Conservation (phyloP, 2,888 invertebrate genomes). For the Synergus itoensis region DNA sequence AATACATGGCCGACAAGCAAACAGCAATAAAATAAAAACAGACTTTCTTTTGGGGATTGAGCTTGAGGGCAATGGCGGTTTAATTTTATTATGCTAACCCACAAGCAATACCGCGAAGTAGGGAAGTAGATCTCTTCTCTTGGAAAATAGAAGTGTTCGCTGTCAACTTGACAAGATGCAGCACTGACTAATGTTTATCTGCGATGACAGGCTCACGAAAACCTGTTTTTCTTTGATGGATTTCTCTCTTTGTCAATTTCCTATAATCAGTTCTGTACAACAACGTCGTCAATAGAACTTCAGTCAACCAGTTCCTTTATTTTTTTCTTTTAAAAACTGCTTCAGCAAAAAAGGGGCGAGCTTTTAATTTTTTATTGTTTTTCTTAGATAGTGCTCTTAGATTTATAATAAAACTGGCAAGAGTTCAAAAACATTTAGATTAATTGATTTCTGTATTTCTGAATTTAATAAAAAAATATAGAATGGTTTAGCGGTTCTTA, state of each 20-base stretch:
- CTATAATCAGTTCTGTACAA: slow-evolving; percentile 1
- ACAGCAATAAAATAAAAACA: slow-evolving; percentile 7
- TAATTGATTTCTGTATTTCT: background rate
- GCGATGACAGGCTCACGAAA: slow-evolving; percentile 17
- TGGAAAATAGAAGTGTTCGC: slow-evolving; percentile 20
- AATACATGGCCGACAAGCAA: background rate
- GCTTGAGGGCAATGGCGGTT: background rate
- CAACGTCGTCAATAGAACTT: background rate
- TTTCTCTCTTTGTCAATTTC: background rate
- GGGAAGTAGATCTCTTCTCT: slow-evolving; percentile 16
- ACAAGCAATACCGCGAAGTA: background rate
- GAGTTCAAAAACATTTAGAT: background rate
- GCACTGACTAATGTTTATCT: slow-evolving; percentile 15
- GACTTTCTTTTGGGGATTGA: background rate
- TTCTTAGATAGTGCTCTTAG: background rate
- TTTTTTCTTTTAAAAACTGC: background rate
- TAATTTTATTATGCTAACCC: slow-evolving; percentile 34
- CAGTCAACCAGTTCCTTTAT: background rate
- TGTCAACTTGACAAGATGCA: slow-evolving; percentile 33
- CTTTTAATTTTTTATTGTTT: background rate
- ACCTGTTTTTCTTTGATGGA: slow-evolving; percentile 1
- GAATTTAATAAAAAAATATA: no score
- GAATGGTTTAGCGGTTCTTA: no score
- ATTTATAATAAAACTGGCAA: background rate
- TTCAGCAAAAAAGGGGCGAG: background rate